Percentiles rank a stretch among this genome's conserved stretches.
Conservation (phyloP, 2,113 vertebrate genomes). For the Oryzias curvinotus region DNA sequence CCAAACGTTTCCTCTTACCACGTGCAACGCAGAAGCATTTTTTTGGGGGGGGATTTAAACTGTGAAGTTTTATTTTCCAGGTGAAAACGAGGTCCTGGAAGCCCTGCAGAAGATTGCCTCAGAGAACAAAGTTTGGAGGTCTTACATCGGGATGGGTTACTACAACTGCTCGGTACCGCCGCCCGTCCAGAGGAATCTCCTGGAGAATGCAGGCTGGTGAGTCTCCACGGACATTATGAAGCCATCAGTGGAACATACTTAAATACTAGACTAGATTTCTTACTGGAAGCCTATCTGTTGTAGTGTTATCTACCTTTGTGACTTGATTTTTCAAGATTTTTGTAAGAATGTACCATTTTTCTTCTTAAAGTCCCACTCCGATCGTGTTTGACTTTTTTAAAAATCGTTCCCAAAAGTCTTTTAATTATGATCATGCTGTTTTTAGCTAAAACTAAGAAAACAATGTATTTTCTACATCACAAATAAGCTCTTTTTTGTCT, state of each 20-base stretch:
- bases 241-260: neutral
- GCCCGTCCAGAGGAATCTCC: conserved; percentile 87
- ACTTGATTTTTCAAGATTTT: conserved; percentile 4
- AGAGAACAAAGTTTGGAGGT: conserved; percentile 93
- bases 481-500: too few relatives aligned
- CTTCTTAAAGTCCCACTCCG: too few relatives aligned
- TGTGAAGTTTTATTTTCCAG: conserved; percentile 61
- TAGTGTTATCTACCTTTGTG: conserved; percentile 33
- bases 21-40: too few relatives aligned
- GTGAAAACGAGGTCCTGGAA: conserved; percentile 94
- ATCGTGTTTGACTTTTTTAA: too few relatives aligned
- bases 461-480: too few relatives aligned
- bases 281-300: conserved; percentile 14
- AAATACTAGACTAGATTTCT: conserved; percentile 11
- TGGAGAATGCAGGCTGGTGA: conserved; percentile 98
- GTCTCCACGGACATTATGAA: conserved; percentile 45
- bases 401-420: too few relatives aligned
- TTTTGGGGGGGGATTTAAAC: neutral
- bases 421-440: too few relatives aligned
- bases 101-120: conserved; percentile 86
- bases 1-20: too few relatives aligned
- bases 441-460: too few relatives aligned
- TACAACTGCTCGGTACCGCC: conserved; percentile 94
- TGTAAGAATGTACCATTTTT: neutral
- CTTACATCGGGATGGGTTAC: conserved; percentile 98